Base-by-base conservation (phyloP, 2,797 vertebrate genomes). In the Neomorphus geoffroyi region DNA sequence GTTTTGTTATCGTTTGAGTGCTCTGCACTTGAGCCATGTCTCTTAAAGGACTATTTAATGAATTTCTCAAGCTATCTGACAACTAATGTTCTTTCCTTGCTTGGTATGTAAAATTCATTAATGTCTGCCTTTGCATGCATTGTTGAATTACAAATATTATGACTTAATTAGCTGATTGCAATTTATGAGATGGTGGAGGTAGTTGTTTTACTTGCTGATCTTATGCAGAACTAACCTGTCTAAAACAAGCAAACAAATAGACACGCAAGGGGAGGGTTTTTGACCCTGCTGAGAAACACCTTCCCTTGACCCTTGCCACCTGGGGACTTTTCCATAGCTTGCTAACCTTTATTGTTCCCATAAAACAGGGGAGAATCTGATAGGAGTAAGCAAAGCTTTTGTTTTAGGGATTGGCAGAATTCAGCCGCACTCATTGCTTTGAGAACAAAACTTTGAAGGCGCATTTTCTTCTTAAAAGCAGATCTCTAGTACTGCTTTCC, bases 91-190 rank as follows among this genome's bases (percentile, higher is more conserved):
- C 90, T 94, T 95, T 90, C 74, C 74, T 82, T 81, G 46, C 62
- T 94, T 92, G 65, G 89, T 93, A 89, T 75, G 56, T 92, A 92
- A 88, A 95, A 93, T 85, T 93, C 75, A 86, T 92, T 95, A 90
- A 90, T 70, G 73, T 62, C 54, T 92, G 54, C 67, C 60, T 93
- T 90, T 89, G 75, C 90, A 66, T 70, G 56, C 24, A n/a, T 70
- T 74, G 72, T 60, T 64, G 88, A 96, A 91, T 95, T 91, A 83
- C 89, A 94, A 72, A 77, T 92, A 60, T 79, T 92, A 84, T 54
- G 33, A 65, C 75, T 95, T 96, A 95, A 96, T 95, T 87, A 93
- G 72, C 82, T 85, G 8, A 81, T 83, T 96, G 61, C 43, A 80
- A 71, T 92, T 93, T 95, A 74, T 50, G 56, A 45, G 45, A 46